Evolutionary conservation across 2,888 invertebrate genomes (phyloP).

Genomic region (Azorinus chamasolen): DNA sequence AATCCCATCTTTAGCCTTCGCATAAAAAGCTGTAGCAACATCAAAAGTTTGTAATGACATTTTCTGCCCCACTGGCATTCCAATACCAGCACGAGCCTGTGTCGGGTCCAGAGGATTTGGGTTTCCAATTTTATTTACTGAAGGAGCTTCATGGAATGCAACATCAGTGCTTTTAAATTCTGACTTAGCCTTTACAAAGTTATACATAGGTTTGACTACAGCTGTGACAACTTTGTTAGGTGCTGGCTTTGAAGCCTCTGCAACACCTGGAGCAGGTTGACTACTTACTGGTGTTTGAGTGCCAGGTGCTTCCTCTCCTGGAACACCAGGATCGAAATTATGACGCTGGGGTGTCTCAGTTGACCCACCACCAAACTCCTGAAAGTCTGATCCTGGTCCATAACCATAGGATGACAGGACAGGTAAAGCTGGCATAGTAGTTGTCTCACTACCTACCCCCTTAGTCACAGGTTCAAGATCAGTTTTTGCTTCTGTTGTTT

Average conservation of each 20-base stretch:
- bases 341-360: too few relatives aligned
- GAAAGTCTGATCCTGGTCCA: constrained; percentile 39
- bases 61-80: neutral
- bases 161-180: constrained; percentile 67
- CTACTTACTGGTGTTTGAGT: neutral
- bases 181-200: constrained; percentile 64
- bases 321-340: too few relatives aligned
- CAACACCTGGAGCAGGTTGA: neutral
- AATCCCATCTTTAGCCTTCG: constrained; percentile 13
- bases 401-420: constrained; percentile 43
- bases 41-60: neutral
- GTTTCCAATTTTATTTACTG: too few relatives aligned
- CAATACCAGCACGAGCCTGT: too few relatives aligned
- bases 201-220: constrained; percentile 42
- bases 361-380: constrained; percentile 6
- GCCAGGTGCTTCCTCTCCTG: neutral
- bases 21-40: constrained; percentile 10
- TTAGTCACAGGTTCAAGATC: neutral
- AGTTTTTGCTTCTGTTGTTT: neutral
- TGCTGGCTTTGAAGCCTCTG: neutral
- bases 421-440: too few relatives aligned
- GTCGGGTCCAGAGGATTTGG: too few relatives aligned
- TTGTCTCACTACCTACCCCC: too few relatives aligned
- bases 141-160: constrained; percentile 34
- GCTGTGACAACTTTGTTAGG: constrained; percentile 27